Conservation (phyloP, 2,797 vertebrate species). For the Sebastes cheni region DNA sequence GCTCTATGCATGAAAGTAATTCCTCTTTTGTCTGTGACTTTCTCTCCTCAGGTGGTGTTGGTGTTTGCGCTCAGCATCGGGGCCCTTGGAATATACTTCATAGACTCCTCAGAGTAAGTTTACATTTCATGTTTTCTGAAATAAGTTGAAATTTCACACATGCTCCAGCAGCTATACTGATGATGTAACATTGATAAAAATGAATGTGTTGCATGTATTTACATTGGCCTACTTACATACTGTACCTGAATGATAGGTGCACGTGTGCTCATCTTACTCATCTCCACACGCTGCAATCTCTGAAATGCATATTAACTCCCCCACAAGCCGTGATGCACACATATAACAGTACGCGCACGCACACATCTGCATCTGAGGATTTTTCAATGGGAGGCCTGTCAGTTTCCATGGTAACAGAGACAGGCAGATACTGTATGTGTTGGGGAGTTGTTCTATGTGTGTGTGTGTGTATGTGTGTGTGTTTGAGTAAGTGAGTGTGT, state of each 20-base stretch:
- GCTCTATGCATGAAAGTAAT: conserved; percentile 22
- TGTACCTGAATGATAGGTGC: conserved; percentile 36
- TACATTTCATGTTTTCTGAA: conserved; percentile 26
- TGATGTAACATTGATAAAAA: not conserved
- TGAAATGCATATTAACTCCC: conserved; percentile 61
- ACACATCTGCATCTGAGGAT: conserved; percentile 56
- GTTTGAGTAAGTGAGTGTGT: conserved; percentile 23
- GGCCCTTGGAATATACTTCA: conserved; percentile 99
- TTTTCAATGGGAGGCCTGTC: conserved; percentile 82
- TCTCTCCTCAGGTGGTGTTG: conserved; percentile 93
- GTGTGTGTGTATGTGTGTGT: conserved; percentile 50
- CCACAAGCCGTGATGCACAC: conserved; percentile 18
- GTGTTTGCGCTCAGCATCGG: conserved; percentile 99
- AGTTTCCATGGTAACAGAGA: conserved; percentile 83
- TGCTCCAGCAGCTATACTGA: not conserved
- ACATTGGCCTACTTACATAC: conserved; percentile 2
- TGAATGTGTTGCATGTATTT: not conserved
- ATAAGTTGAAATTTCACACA: not conserved
- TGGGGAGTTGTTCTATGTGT: conserved; percentile 34
- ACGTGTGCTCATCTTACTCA: conserved; percentile 37
- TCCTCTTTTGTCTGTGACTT: conserved; percentile 24
- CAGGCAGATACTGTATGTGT: conserved; percentile 62
- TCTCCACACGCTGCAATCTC: conserved; percentile 28
- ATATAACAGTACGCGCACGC: conserved; percentile 32
- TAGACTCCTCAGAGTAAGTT: conserved; percentile 99